Evolutionary conservation across 2,888 invertebrate genomes (phyloP), one percentile per base, ranked within the genome.

Genomic region (Cremastinae sp.): DNA sequence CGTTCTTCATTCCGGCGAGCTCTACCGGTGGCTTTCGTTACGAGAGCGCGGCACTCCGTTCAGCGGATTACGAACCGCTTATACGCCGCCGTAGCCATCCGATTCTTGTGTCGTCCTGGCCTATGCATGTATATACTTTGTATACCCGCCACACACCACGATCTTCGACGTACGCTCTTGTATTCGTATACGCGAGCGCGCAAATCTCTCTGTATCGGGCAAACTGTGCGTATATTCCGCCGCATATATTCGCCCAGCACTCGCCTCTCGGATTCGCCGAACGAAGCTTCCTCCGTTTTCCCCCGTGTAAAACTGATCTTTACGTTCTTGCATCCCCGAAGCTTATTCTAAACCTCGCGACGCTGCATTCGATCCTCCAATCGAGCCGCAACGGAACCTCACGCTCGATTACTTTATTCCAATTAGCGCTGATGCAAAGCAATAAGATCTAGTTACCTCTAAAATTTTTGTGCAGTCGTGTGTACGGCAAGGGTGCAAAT

Each of bases 1-100:
- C 79, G 79, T 81, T 81, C 81, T 81, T 81, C 81, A 79, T 79
- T 80, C 74, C 59, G 38, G 38, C 59, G 68, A 74, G 75, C 71
- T 61, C 68, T 70, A 62, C 71, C 64, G 78, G 80, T 79, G 75
- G 79, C 75, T 80, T 80, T 80, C 78, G 79, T 76, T 76, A 78
- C 79, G 74, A 79, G 74, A 74, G 70, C 73, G 28, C 28, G 72
- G 68, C 74, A 79, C 79, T 79, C 77, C 77, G 77, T 81, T 78
- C 75, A 75, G 74, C 71, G 80, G 78, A 80, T 79, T 80, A 80
- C 75, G 12, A 56, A 65, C 74, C 77, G 70, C 74, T 77, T 70
- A 74, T 74, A 73, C 65, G 34, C 69, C 53, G 61, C 56, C 20
- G 20, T 34, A 22, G 41, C 62, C 53, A 16, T 56, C 66, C 66